Evolutionary conservation across 2,888 invertebrate genomes (phyloP).

Genomic region (Oscheius onirici): DNA sequence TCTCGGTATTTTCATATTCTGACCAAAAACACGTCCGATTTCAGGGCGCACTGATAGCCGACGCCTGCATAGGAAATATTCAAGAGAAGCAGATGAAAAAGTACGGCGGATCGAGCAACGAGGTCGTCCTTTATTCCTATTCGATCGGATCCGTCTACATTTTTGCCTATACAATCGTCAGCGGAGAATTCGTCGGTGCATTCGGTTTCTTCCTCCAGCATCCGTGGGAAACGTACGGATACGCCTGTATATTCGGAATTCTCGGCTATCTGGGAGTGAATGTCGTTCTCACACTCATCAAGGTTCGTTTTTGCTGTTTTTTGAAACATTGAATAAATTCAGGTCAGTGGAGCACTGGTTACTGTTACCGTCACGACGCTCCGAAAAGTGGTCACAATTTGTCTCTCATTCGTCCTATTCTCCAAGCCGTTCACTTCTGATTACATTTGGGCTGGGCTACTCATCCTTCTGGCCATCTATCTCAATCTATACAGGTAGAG

Average conservation of each 20-base stretch:
- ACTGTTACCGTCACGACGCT: constrained; percentile 82
- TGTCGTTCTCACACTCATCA: constrained; percentile 88
- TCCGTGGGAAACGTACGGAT: constrained; percentile 82
- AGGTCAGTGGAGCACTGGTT: constrained; percentile 84
- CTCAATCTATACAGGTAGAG: constrained; percentile 84
- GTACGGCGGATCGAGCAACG: constrained; percentile 84
- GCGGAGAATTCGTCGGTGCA: constrained; percentile 82
- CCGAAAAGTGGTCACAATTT: constrained; percentile 83
- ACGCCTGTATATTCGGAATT: constrained; percentile 85
- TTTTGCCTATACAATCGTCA: constrained; percentile 79
- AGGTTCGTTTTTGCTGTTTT: constrained; percentile 75
- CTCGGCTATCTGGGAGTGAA: constrained; percentile 93
- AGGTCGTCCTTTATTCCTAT: constrained; percentile 92
- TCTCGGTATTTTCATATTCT: too few species aligned
- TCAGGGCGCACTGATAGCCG: constrained; percentile 84
- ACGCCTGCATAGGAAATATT: constrained; percentile 94
- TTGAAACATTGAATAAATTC: neutral
- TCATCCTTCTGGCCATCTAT: constrained; percentile 90
- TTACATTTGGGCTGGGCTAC: constrained; percentile 89
- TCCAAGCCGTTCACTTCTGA: constrained; percentile 91
- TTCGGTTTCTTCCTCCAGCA: constrained; percentile 81
- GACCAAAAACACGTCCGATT: too few species aligned
- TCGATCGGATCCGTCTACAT: constrained; percentile 87
- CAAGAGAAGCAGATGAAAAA: constrained; percentile 94
- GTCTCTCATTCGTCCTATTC: constrained; percentile 91